Base-by-base conservation (phyloP, 2,888 invertebrate species). In the Eristalis pertinax region DNA sequence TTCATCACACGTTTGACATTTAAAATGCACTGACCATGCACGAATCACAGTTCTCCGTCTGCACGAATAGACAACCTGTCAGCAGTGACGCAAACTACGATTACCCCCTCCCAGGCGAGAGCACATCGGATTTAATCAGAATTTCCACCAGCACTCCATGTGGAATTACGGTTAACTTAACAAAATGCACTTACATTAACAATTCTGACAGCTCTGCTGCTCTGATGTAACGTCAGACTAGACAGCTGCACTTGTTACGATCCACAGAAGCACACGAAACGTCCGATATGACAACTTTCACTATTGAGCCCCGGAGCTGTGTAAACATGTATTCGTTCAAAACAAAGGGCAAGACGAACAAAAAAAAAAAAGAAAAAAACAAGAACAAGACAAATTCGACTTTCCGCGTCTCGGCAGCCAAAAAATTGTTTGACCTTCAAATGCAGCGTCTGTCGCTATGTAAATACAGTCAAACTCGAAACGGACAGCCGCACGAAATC, bases 341-440 rank as follows among this genome's bases (percentile, higher is more conserved):
- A 50, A 50, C n/a, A 8, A 32, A 8, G 50, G 43, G 19, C n/a
- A n/a, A n/a, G n/a, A n/a, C n/a, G n/a, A n/a, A n/a, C n/a, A n/a
- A n/a, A n/a, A n/a, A n/a, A n/a, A n/a, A n/a, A n/a, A n/a, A n/a
- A n/a, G n/a, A n/a, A n/a, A n/a, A n/a, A n/a, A n/a, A n/a, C n/a
- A n/a, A 19, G 8, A 5, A 50, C 63, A 50, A 8, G 19, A 2
- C 19, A 19, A 50, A 50, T 22, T 50, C 50, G 50, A 8, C 19
- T 24, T 67, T 67, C 26, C 19, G 24, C 35, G 56, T 69, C 67
- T 50, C 8, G 50, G 50, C 50, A 35, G 50, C 8, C 19, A n/a
- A 50, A 19, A 50, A 26, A 41, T 73, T 73, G 73, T 78, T 73
- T 74, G 83, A 84, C 83, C 83, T 84, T 84, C 78, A 84, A 78